phyloP scores from a whole-genome alignment of 2,888 invertebrate genomes.

The Salticus scenicus region DNA sequence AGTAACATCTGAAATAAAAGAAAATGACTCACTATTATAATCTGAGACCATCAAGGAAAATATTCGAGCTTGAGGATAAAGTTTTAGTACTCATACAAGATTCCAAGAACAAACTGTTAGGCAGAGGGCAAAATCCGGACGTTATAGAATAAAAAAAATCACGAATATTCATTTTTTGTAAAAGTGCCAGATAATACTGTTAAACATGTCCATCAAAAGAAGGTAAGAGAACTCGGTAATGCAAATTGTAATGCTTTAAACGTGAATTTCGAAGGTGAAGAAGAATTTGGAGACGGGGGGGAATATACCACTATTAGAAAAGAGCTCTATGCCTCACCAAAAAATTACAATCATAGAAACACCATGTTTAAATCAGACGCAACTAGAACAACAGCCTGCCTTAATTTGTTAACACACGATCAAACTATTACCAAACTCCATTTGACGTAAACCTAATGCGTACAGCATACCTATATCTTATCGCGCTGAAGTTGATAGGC shows the following conservation, averaged over 20 bases:
- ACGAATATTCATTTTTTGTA: background rate
- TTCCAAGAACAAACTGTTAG: no score
- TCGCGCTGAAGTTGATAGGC: no score
- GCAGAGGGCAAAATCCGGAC: background rate
- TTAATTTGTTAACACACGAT: background rate
- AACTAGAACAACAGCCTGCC: background rate
- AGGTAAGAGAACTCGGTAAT: background rate
- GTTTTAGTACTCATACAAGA: no score
- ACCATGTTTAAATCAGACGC: no score
- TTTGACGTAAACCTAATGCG: background rate
- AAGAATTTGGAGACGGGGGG: background rate
- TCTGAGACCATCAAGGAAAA: background rate
- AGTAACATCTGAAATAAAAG: background rate
- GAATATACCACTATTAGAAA: background rate
- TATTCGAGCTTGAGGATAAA: background rate
- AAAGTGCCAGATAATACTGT: background rate
- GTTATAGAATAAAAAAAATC: no score
- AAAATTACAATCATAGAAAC: background rate
- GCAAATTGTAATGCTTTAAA: background rate
- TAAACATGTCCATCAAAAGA: background rate
- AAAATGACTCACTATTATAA: constrained; percentile 18
- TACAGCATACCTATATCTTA: no score
- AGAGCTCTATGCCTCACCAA: background rate
- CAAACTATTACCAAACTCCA: constrained; percentile 3
- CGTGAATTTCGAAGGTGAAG: background rate